phyloP scores from a whole-genome alignment of 2,797 vertebrate species.

The Hemibagrus guttatus region DNA sequence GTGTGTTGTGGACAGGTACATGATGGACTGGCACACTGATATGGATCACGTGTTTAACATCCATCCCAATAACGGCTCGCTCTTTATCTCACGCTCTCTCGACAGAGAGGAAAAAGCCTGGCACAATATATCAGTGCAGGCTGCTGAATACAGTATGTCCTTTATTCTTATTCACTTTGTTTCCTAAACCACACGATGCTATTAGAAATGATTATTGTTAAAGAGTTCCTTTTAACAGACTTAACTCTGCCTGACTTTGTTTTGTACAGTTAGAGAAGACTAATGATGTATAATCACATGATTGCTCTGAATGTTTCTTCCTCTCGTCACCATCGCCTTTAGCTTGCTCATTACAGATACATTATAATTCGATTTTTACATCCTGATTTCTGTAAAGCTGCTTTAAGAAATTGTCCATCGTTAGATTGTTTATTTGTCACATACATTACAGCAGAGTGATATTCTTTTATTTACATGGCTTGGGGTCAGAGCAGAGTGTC shows the following conservation, averaged over 20 bases:
- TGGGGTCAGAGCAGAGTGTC: no score
- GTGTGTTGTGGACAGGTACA: conserved; percentile 79
- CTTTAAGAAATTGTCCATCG: no score
- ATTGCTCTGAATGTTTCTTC: not conserved
- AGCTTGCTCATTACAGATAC: no score
- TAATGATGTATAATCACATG: not conserved
- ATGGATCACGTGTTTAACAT: conserved; percentile 95
- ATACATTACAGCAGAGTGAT: no score
- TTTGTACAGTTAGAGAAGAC: not conserved
- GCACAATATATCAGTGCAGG: conserved; percentile 94
- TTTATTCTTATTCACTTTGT: not conserved
- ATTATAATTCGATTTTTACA: no score
- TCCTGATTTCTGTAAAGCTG: no score
- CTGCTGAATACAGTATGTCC: conserved; percentile 91
- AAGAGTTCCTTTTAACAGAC: not conserved
- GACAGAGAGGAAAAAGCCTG: conserved; percentile 90
- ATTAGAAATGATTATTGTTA: not conserved
- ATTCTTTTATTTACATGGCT: no score
- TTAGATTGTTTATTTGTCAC: no score
- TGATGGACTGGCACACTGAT: conserved; percentile 92
- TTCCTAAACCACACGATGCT: not conserved
- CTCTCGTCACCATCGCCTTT: not conserved
- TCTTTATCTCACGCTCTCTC: conserved; percentile 87
- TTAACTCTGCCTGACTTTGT: not conserved
- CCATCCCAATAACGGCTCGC: conserved; percentile 88